A percentile compares a stretch with the other conserved stretches of the same genome.
Conservation (phyloP, 2,113 vertebrate genomes). For the Oenanthe oenanthe region DNA sequence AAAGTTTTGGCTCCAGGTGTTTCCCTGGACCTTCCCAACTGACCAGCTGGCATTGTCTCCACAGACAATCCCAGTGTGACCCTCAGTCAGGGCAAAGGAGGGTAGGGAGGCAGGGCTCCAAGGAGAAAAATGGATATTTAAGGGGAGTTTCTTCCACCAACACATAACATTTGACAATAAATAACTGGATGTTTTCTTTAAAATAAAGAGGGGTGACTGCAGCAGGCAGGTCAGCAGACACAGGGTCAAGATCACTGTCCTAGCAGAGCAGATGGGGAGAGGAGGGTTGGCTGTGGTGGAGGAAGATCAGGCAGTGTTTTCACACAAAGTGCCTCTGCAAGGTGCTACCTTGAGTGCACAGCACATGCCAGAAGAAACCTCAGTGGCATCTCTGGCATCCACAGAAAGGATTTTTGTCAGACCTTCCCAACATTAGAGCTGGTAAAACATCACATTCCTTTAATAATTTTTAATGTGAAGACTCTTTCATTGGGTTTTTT, state of each 20-base stretch:
- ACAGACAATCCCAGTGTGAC: not conserved
- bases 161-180: not conserved
- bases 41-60: not conserved
- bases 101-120: not conserved
- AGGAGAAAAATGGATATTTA: not conserved
- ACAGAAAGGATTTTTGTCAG: not conserved
- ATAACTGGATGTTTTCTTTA: not conserved
- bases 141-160: not conserved
- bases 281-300: not conserved
- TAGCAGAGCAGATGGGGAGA: not conserved
- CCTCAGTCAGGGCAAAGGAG: not conserved
- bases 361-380: not conserved
- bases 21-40: accelerated
- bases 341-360: not conserved
- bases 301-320: not conserved
- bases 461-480: not conserved
- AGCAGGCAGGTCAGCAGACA: not conserved
- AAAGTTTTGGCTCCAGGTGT: not conserved
- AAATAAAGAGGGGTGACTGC: not conserved
- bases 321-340: not conserved
- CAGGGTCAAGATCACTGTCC: not conserved
- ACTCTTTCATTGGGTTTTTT: not conserved
- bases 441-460: not conserved
- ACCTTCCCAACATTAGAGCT: not conserved
- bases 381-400: not conserved